These are phyloP conservation scores for Manis crassicaudata DNA, from an alignment of 2,797 vertebrate species.

Conservation along the genomic window DNA sequence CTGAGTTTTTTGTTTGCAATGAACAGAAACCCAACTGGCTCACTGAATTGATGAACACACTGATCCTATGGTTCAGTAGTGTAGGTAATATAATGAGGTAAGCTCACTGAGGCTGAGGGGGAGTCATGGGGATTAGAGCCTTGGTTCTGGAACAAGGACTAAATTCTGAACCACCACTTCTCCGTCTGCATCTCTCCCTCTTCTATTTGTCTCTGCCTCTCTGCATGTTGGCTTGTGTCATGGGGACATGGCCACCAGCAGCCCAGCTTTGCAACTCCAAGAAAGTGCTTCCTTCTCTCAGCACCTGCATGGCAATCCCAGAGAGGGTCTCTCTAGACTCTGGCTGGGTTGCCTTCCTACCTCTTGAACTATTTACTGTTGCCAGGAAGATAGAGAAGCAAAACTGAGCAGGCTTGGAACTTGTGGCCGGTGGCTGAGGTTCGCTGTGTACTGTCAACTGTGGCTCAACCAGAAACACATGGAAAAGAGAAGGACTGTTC, in stretches of 20 bases:
- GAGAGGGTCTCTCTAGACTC: background rate
- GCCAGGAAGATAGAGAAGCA: background rate
- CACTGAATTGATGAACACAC: background rate
- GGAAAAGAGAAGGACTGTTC: background rate
- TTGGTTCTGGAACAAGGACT: background rate
- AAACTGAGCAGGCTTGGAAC: background rate
- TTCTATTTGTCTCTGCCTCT: background rate
- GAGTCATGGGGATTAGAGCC: background rate
- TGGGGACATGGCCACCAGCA: background rate
- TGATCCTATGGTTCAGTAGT: background rate
- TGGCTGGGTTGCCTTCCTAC: background rate
- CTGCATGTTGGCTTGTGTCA: background rate
- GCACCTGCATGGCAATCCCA: background rate
- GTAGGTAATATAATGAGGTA: background rate
- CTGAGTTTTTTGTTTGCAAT: background rate
- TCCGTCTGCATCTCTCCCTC: background rate
- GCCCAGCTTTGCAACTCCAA: background rate
- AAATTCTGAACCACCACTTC: no score
- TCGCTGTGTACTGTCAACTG: background rate
- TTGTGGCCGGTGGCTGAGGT: background rate
- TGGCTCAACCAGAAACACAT: background rate
- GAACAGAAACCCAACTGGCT: conserved; percentile 7
- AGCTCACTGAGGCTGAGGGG: background rate
- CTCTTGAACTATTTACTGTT: background rate
- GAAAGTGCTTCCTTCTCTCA: background rate